phyloP scores from a whole-genome alignment of 2,113 vertebrate species.

The Xerus inauris region DNA sequence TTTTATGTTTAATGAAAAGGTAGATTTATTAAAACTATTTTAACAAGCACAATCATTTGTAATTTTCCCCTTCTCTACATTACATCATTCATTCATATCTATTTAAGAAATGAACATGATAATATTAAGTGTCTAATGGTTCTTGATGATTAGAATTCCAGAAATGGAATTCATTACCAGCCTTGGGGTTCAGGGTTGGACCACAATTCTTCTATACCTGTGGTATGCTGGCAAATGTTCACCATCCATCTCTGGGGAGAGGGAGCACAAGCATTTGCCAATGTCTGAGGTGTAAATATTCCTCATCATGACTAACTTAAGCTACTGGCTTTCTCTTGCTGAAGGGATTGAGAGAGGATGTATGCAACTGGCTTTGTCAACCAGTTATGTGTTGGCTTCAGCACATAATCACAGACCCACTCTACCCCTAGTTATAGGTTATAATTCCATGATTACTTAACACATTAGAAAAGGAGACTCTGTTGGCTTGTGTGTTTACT shows the following conservation, averaged over 20 bases:
- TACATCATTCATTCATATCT: not conserved
- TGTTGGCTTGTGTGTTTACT: not conserved
- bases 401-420: too few species aligned
- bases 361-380: not conserved
- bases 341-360: not conserved
- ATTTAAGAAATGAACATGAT: not conserved
- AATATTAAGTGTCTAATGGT: not conserved
- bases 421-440: not conserved
- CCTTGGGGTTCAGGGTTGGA: not conserved
- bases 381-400: not conserved
- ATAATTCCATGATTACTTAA: constrained; percentile 1
- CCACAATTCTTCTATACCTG: not conserved
- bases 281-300: not conserved
- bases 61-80: not conserved
- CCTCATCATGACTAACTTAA: not conserved
- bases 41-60: not conserved
- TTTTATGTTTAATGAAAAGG: constrained; percentile 32
- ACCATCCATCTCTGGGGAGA: not conserved
- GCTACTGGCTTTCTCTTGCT: not conserved
- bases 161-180: not conserved
- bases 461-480: constrained; percentile 4
- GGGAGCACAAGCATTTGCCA: not conserved
- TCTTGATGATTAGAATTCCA: not conserved
- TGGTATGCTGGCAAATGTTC: not conserved
- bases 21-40: constrained; percentile 23